Evolutionary conservation across 2,797 vertebrate genomes (phyloP).

Genomic region (Hyperoplus immaculatus): DNA sequence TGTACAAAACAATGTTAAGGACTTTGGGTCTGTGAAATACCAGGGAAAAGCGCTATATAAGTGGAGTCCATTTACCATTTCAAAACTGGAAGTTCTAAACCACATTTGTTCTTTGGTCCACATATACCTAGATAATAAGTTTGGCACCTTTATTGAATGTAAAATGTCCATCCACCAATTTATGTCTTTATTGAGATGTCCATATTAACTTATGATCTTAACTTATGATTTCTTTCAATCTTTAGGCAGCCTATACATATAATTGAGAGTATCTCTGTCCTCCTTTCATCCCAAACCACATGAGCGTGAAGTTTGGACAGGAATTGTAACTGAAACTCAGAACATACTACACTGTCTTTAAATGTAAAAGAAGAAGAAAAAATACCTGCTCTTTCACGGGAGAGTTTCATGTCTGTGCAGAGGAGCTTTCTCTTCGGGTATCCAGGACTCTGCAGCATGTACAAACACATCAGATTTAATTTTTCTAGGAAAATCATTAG

Average conservation of each 20-base stretch:
- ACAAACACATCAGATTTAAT: constrained; percentile 27
- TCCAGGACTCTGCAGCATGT: constrained; percentile 70
- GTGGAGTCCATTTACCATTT: too few relatives aligned
- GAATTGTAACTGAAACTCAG: not conserved
- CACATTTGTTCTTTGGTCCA: too few relatives aligned
- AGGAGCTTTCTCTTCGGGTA: constrained; percentile 74
- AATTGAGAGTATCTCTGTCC: not conserved
- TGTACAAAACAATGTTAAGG: too few relatives aligned
- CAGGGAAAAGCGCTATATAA: too few relatives aligned
- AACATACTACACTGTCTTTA: not conserved
- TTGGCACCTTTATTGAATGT: too few relatives aligned
- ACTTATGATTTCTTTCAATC: not conserved
- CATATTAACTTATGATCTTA: not conserved
- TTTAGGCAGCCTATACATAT: not conserved
- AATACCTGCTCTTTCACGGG: constrained; percentile 64
- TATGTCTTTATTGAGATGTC: not conserved
- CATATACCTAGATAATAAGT: too few relatives aligned
- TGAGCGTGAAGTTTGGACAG: not conserved
- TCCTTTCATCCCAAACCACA: not conserved
- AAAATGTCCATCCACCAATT: too few relatives aligned
- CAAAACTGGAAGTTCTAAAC: too few relatives aligned
- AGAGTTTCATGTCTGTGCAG: constrained; percentile 64
- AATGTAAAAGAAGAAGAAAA: not conserved
- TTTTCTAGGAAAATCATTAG: not conserved
- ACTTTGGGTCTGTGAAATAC: too few relatives aligned